Conservation (phyloP, 2,797 vertebrate species). For the Meriones psammophilus region DNA sequence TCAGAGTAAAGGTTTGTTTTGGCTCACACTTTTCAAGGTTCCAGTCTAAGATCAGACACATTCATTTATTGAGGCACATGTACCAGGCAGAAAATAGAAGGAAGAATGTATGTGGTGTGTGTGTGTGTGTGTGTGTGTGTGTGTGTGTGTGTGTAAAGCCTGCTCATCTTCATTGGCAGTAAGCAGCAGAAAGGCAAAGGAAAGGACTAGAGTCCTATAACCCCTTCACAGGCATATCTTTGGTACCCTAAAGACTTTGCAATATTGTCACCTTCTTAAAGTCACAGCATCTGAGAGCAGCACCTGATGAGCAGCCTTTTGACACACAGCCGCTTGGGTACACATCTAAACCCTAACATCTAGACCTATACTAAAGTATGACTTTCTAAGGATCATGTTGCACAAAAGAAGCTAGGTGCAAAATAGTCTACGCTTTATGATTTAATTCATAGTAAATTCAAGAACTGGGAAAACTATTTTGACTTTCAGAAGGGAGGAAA, state of each 20-base stretch:
- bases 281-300: not conserved
- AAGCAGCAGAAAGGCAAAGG: not conserved
- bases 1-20: not conserved
- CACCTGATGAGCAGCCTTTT: not conserved
- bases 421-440: not conserved
- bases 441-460: slow-evolving; percentile 32
- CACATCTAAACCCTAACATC: not conserved
- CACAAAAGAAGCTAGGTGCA: not conserved
- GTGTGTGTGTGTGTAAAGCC: not conserved
- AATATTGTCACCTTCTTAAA: not conserved
- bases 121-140: not conserved
- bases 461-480: slow-evolving; percentile 8
- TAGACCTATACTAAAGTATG: not conserved
- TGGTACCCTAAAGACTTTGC: not conserved
- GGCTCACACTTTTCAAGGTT: not conserved
- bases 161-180: not conserved
- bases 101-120: not conserved
- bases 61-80: too few species aligned
- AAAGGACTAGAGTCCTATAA: not conserved
- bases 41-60: not conserved
- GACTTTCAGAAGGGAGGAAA: slow-evolving; percentile 7
- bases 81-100: not conserved
- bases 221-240: too few species aligned
- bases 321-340: not conserved
- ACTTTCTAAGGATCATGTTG: not conserved